Conservation (phyloP, 2,113 vertebrate species). For the Dicrurus megarhynchus region DNA sequence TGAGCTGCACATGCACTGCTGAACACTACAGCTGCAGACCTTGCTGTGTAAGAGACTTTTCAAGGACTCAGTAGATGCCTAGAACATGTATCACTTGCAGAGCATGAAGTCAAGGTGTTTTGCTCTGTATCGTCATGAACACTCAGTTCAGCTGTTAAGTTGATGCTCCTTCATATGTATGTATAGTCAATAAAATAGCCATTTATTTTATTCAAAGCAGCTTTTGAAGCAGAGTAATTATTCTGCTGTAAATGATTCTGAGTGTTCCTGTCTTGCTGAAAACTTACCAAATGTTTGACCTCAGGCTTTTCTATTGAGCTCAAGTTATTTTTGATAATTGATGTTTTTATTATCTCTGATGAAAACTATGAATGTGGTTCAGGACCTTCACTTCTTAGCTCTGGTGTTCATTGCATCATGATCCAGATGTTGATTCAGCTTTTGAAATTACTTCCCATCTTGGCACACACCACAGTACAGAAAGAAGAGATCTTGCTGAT, state of each 20-base stretch:
- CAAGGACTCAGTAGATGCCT: background rate
- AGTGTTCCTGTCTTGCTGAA: background rate
- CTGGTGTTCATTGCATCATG: background rate
- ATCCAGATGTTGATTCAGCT: constrained; percentile 34
- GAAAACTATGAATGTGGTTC: background rate
- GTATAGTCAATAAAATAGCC: constrained; percentile 28
- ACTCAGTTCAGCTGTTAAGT: background rate
- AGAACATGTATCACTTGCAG: background rate
- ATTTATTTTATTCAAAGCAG: constrained; percentile 13
- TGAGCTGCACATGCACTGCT: background rate
- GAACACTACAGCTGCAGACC: background rate
- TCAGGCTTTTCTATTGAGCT: constrained; percentile 7
- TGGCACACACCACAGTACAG: background rate
- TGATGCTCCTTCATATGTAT: background rate
- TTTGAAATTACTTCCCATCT: constrained; percentile 12
- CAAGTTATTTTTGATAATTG: background rate
- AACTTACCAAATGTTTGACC: background rate
- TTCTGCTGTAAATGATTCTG: background rate
- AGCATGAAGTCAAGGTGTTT: background rate
- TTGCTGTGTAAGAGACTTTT: background rate
- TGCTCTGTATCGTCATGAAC: background rate
- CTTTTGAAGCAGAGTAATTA: constrained; percentile 23
- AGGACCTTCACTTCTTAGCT: background rate
- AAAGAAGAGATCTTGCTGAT: background rate
- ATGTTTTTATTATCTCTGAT: constrained; percentile 19